A percentile compares a stretch with the other conserved stretches of the same genome.
Evolutionary conservation across 2,888 invertebrate genomes (phyloP).

Genomic region (Folsomia manolachei): DNA sequence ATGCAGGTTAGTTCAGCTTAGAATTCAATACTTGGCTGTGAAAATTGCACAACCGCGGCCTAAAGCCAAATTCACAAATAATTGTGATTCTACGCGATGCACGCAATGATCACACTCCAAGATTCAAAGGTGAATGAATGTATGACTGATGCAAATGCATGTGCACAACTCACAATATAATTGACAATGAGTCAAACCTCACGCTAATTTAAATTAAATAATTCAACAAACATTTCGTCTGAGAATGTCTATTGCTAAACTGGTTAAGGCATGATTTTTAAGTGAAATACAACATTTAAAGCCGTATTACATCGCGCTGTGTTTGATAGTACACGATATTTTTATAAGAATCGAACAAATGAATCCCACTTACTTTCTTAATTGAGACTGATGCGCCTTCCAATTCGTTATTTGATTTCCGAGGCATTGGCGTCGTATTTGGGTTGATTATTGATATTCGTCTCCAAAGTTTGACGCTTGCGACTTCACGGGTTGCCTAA

Average conservation of each 20-base stretch:
- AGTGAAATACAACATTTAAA: too few relatives aligned
- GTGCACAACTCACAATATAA: background rate
- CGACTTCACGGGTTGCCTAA: conserved; percentile 49
- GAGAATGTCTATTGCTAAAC: too few relatives aligned
- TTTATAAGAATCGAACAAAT: too few relatives aligned
- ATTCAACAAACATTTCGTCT: too few relatives aligned
- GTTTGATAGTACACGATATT: too few relatives aligned
- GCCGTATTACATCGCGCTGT: too few relatives aligned
- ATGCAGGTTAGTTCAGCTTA: background rate
- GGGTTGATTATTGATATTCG: conserved; percentile 74
- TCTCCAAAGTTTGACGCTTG: conserved; percentile 71
- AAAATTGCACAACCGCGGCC: background rate
- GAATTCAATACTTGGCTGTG: conserved; percentile 7
- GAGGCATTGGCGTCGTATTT: conserved; percentile 44
- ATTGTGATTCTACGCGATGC: background rate
- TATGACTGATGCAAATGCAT: too few relatives aligned
- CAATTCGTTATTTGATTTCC: conserved; percentile 72
- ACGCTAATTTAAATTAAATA: background rate
- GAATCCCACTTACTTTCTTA: background rate
- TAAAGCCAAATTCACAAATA: background rate
- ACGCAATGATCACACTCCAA: background rate
- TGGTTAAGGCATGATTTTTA: too few relatives aligned
- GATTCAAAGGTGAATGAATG: too few relatives aligned
- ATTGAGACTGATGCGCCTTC: conserved; percentile 64
- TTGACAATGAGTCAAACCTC: background rate